Base-by-base conservation (phyloP, 2,113 vertebrate genomes). In the Brachyhypopomus gauderio region DNA sequence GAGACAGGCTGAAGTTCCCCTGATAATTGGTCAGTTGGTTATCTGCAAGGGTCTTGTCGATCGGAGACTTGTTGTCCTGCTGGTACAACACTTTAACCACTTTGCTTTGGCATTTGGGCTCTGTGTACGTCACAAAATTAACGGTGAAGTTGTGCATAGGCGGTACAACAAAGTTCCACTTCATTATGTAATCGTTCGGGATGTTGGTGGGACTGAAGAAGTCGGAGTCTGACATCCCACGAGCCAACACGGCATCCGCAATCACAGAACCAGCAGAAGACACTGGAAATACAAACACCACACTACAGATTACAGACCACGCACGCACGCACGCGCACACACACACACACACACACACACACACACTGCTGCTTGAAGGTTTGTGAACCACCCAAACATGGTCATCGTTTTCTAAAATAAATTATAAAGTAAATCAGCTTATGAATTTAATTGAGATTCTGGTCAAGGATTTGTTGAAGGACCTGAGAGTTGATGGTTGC, bases 101-200 rank as follows among this genome's bases (percentile, higher is more conserved):
- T 22, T 92, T 91, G 30, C 67, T 91, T 56, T 92, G 92, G 0
- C 98, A 99, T 52, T 93, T 91, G 11, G 97, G 95, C 20, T 86
- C 62, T 0, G 84, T 94, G 86, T 94, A 90, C 1, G 90, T 85
- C 55, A 84, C 87, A 82, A 97, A 94, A 14, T 72, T 66, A 56
- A 99, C 86, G 0, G 91, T 93, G 59, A 96, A 96, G 89, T 97
- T 95, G 90, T 98, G 91, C 85, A 87, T 94, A 0, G 87, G 79
- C 0, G 96, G 96, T 11, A 98, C 30, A 0, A 83, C 75, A 22
- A 98, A 97, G 83, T 94, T 91, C 97, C 97, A 99, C 0, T 89
- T 94, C 93, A 96, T 95, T 72, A 93, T 91, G 73, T 95, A 90
- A 0, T 92, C 88, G 59, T 92, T 88, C 0, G 95, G 95, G 64